A percentile compares a stretch with the other conserved stretches of the same genome.
Evolutionary conservation across 1,140 invertebrate species (phyloP).

Genomic region (Caligus rogercresseyi): DNA sequence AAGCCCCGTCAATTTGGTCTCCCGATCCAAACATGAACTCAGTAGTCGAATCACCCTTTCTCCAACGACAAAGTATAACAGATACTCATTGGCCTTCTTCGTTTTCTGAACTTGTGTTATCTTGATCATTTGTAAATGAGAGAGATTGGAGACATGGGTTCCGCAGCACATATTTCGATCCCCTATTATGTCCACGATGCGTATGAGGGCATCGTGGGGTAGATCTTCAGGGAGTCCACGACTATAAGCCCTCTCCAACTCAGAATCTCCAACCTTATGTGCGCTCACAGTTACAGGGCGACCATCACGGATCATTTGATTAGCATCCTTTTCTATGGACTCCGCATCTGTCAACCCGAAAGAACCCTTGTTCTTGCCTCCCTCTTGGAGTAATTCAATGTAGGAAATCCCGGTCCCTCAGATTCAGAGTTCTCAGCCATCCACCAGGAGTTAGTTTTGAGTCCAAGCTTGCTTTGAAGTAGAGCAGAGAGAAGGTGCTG

Average conservation of each 20-base stretch:
- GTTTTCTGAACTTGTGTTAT: not conserved
- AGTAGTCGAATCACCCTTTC: conserved; percentile 41
- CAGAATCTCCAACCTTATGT: conserved; percentile 24
- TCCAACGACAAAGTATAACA: not conserved
- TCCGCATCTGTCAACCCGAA: too few species aligned
- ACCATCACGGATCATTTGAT: conserved; percentile 50
- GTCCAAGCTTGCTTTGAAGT: conserved; percentile 45
- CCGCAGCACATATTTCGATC: conserved; percentile 70
- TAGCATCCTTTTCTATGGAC: conserved; percentile 36
- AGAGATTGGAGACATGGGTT: conserved; percentile 57
- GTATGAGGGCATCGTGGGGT: conserved; percentile 48
- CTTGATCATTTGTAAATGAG: conserved; percentile 58
- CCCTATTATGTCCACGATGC: conserved; percentile 30
- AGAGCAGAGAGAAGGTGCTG: conserved; percentile 67
- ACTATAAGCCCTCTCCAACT: conserved; percentile 30
- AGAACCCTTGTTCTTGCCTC: too few species aligned
- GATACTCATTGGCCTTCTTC: not conserved
- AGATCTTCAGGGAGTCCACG: conserved; percentile 30
- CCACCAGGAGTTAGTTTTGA: conserved; percentile 56
- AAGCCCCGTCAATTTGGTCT: conserved; percentile 43
- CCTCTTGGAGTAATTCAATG: conserved; percentile 36
- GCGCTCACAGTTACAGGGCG: conserved; percentile 43
- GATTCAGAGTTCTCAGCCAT: conserved; percentile 37
- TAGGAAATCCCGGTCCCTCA: conserved; percentile 32
- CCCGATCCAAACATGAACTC: conserved; percentile 39